Base-by-base conservation (phyloP, 2,888 invertebrate genomes). In the Luperina testacea region DNA sequence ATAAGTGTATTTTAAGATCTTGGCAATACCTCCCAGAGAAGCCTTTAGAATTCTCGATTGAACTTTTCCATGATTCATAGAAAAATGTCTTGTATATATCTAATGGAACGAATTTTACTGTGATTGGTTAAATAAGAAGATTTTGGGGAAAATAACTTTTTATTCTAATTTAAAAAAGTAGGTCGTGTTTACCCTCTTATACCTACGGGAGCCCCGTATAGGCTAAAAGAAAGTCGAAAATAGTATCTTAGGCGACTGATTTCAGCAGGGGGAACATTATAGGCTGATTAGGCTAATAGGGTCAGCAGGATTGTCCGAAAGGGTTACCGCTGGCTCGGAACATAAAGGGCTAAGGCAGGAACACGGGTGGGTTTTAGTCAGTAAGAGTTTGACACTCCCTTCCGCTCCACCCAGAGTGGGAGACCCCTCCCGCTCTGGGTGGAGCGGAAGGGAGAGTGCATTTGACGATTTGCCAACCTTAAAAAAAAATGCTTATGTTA, bases 1-100 rank as follows among this genome's bases (percentile, higher is more conserved):
- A 76, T 45, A 75, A 68, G 32, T 68, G 24, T 76, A 72, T 75
- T 78, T 87, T 67, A 67, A 72, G 53, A 77, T 73, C 24, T 77
- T 70, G 51, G 53, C 70, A 57, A 57, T 75, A 71, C 63, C 61
- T 72, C 69, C 2, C 61, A 51, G 24, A 42, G 75, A 87, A 80
- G 61, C 80, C 84, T 32, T 68, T 48, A 13, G 73, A 65, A 64
- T 9, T 61, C 27, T 45, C 65, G 20, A 61, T 68, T 38, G 17
- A 72, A 79, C 67, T 74, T 78, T 64, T 53, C 24, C 11, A n/a
- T 20, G 45, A 68, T 27, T 65, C n/a, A 15, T 32, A 57, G 51
- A 48, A 48, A 63, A 64, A 65, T 45, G 24, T 53, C 7, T 67
- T n/a, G 11, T 0, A 15, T n/a, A 78, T 27, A 59, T 24, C 8